These are phyloP conservation scores for Lophius americanus DNA, from an alignment of 2,797 vertebrate species.

Conservation along the genomic window DNA sequence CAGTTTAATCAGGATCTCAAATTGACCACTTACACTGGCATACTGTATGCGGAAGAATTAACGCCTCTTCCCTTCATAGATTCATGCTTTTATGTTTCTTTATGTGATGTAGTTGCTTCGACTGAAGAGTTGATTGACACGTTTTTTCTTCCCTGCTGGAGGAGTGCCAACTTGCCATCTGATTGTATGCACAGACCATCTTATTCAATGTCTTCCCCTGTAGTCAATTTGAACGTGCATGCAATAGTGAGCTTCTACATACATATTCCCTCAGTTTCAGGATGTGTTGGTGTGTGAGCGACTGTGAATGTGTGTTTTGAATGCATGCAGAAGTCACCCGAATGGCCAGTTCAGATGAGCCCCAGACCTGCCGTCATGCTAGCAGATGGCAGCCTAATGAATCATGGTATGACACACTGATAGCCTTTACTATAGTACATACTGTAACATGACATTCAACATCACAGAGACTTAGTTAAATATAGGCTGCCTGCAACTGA, in stretches of 20 bases:
- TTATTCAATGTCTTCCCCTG: background rate
- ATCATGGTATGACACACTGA: slow-evolving; percentile 63
- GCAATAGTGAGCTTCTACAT: background rate
- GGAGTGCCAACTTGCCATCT: background rate
- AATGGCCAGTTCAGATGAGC: slow-evolving; percentile 37
- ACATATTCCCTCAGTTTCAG: too few relatives aligned
- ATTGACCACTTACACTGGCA: too few relatives aligned
- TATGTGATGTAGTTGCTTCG: too few relatives aligned
- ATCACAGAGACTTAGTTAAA: slow-evolving; percentile 52
- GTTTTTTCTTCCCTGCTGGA: too few relatives aligned
- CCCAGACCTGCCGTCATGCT: slow-evolving; percentile 30
- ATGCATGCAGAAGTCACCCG: slow-evolving; percentile 20
- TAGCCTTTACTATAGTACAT: slow-evolving; percentile 61
- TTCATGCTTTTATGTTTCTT: too few relatives aligned
- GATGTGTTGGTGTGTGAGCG: slow-evolving; percentile 2
- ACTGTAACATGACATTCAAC: slow-evolving; percentile 50
- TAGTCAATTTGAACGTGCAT: slow-evolving; percentile 5
- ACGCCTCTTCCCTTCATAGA: too few relatives aligned
- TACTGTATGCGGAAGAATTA: too few relatives aligned
- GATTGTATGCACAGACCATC: background rate
- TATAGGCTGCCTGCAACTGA: slow-evolving; percentile 44
- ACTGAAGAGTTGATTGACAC: too few relatives aligned
- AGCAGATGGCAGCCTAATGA: slow-evolving; percentile 71
- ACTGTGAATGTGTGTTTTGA: slow-evolving; percentile 8
- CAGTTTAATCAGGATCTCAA: too few relatives aligned